Base-by-base conservation (phyloP, 2,113 vertebrate genomes). In the Ornithorhynchus anatinus region DNA sequence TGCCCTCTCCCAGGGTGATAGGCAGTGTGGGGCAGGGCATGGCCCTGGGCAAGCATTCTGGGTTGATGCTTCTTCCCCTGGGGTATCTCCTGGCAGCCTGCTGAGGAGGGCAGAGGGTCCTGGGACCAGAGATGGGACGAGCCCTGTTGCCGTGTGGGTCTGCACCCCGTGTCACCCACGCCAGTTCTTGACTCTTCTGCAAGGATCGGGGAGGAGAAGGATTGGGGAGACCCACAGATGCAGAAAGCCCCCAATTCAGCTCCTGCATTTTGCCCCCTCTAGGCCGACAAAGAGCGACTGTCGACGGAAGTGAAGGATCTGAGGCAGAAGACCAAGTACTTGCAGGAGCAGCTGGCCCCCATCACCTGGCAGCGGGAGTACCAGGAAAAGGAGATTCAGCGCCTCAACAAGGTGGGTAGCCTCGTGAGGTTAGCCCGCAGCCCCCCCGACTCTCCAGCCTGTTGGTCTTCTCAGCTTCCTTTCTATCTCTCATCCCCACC, bases 381-480 rank as follows among this genome's bases (percentile, higher is more conserved):
- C 88, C 97, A 99, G 87, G 98, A 99, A 73, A 97, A 96, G 76
- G 98, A 99, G 91, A 98, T 99, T 81, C 95, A 97, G 71, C 90
- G 97, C 54, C 94, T 99, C 67, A 99, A 99, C 86, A 94, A 97
- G 93, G 98, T 97, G 47, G 7, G 87, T 0, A 0, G 3, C 27
- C 8, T 20, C 25, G 29, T 31, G 72, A 8, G 63, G 0, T 4
- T 7, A 2, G 5, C 60, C 13, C 8, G 7, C 50, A 35, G 1
- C 29, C 15, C 8, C 27, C 3, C 15, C 16, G 7, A 10, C 6
- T 3, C 12, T 58, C 32, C 27, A 25, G 3, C 42, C 8, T 56
- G 35, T 25, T 54, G 5, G 35, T 6, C 13, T 39, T 33, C 48
- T 4, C 0, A 1, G 4, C 47, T 17, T 50, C 7, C 62, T 43